These are phyloP conservation scores for Andrena minutula DNA, from an alignment of 2,888 invertebrate species.

Conservation along the genomic window DNA sequence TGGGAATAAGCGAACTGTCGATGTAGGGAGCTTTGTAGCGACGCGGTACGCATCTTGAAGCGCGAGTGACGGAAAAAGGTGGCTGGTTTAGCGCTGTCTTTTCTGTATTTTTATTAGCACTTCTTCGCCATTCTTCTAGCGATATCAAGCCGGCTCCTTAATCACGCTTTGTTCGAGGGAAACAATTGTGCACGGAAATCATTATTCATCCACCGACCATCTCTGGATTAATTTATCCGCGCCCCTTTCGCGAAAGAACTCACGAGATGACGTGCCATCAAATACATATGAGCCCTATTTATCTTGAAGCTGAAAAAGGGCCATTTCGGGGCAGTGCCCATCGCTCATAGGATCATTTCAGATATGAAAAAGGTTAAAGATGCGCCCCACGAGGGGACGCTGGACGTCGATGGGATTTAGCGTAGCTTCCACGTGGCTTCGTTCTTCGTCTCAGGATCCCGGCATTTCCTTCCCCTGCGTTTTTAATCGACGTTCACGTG, in stretches of 20 bases:
- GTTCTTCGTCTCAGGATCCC: no score
- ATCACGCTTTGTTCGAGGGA: no score
- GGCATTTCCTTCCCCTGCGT: background rate
- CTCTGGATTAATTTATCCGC: background rate
- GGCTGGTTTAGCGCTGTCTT: no score
- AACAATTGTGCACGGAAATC: background rate
- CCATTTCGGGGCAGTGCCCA: background rate
- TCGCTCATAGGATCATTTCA: background rate
- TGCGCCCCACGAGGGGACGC: background rate
- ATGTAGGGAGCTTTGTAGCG: background rate
- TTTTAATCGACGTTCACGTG: constrained; percentile 12
- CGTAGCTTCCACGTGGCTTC: background rate
- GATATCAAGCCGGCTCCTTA: no score
- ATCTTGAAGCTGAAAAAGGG: background rate
- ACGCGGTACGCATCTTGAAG: background rate
- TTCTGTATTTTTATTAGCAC: no score
- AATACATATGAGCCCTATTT: background rate
- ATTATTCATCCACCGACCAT: background rate
- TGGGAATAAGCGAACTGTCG: background rate
- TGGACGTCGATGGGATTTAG: background rate
- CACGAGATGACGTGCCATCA: background rate
- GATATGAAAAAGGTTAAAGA: constrained; percentile 4
- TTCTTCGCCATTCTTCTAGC: no score
- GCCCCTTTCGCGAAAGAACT: background rate
- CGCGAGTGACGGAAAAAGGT: no score